A percentile compares a stretch with the other conserved stretches of the same genome.
These are phyloP conservation scores for Monochamus saltuarius DNA, from an alignment of 1,140 invertebrate genomes.

Conservation along the genomic window DNA sequence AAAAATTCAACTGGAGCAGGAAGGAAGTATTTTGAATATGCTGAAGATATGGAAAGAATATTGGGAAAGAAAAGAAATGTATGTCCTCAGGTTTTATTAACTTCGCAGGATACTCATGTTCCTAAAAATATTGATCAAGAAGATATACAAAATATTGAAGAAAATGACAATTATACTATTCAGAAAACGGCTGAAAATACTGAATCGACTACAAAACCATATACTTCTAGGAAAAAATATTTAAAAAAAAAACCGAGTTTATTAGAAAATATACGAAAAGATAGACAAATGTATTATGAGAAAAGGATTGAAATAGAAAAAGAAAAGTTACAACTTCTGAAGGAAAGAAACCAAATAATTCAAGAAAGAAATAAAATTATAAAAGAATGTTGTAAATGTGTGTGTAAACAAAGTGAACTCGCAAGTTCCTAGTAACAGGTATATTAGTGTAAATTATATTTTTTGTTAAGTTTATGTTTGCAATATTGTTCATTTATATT, in stretches of 20 bases:
- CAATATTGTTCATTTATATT: background rate
- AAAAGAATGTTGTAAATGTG: background rate
- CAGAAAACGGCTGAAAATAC: background rate
- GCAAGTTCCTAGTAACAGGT: background rate
- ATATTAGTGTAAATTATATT: background rate
- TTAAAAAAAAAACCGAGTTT: background rate
- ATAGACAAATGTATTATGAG: background rate
- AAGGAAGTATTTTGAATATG: constrained; percentile 1
- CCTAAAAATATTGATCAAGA: too few relatives aligned
- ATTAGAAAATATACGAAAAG: background rate
- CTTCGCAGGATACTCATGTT: too few relatives aligned
- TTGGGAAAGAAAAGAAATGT: too few relatives aligned
- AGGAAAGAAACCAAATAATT: background rate
- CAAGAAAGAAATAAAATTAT: background rate
- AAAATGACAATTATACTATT: background rate
- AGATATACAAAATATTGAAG: background rate
- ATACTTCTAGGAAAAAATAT: background rate
- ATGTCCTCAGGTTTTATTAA: too few relatives aligned
- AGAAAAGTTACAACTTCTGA: background rate
- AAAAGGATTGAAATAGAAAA: background rate
- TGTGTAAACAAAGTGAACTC: background rate
- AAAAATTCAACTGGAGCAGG: background rate
- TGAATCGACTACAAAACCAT: background rate
- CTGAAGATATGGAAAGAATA: constrained; percentile 1
- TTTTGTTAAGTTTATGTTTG: background rate